phyloP scores from a whole-genome alignment of 2,113 vertebrate genomes.

The Cyrtonyx montezumae region DNA sequence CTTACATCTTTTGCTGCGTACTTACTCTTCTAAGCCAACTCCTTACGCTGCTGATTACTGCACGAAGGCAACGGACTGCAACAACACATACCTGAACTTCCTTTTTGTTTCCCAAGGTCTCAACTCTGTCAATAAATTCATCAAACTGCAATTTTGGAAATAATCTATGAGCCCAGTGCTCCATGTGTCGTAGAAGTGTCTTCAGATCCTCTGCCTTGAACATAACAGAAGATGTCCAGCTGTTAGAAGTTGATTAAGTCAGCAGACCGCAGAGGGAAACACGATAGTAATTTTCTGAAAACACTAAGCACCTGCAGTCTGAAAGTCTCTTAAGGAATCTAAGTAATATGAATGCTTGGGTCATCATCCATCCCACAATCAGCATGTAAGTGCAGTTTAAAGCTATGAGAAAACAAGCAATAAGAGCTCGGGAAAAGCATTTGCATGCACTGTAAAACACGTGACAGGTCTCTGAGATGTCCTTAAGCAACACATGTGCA shows the following conservation, averaged over 20 bases:
- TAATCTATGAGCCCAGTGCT: slow-evolving; percentile 96
- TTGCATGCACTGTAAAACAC: not conserved
- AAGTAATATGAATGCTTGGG: rapidly evolving
- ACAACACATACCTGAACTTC: slow-evolving; percentile 89
- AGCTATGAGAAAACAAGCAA: not conserved
- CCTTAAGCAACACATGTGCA: not conserved
- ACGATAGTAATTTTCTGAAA: not conserved
- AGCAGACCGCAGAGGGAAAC: not conserved
- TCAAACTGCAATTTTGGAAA: slow-evolving; percentile 95
- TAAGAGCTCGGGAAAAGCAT: not conserved
- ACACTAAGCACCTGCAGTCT: not conserved
- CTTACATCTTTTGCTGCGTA: not conserved
- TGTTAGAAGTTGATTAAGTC: not conserved
- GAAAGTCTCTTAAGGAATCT: not conserved
- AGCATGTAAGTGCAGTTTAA: not conserved
- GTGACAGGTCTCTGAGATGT: not conserved
- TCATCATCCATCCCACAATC: not conserved
- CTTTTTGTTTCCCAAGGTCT: slow-evolving; percentile 90
- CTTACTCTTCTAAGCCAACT: not conserved
- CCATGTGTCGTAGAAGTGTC: slow-evolving; percentile 89
- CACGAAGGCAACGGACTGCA: not conserved
- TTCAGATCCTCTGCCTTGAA: slow-evolving; percentile 88
- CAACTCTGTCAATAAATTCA: slow-evolving; percentile 90
- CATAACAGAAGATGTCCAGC: not conserved
- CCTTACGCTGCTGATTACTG: not conserved